Conservation (phyloP, 1,140 invertebrate genomes). For the Cydia amplana region DNA sequence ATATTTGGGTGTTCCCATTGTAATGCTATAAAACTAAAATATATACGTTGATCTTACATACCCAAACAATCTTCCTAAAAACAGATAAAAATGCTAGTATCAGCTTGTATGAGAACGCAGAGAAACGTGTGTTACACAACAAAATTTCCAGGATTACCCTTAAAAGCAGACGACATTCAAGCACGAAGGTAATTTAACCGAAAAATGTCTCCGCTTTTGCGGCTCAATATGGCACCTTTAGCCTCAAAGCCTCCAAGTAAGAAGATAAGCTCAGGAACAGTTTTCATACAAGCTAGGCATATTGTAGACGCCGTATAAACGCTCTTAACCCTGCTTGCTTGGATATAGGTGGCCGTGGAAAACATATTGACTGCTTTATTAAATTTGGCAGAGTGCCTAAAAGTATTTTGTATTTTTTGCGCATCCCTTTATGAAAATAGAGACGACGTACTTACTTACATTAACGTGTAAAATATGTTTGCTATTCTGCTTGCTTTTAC, state of each 20-base stretch:
- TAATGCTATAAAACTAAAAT: no score
- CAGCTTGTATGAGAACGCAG: neutral
- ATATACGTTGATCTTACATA: no score
- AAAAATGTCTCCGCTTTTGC: constrained; percentile 13
- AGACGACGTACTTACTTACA: constrained; percentile 7
- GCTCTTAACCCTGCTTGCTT: constrained; percentile 15
- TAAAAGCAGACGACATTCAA: constrained; percentile 19
- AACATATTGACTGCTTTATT: constrained; percentile 32
- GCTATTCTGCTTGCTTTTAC: neutral
- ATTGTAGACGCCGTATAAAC: constrained; percentile 2
- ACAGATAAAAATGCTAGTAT: neutral
- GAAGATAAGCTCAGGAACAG: constrained; percentile 28
- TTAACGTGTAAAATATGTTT: constrained; percentile 15
- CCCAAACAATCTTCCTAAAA: neutral
- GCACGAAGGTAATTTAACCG: constrained; percentile 21
- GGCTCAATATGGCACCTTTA: constrained; percentile 24
- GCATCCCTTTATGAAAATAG: constrained; percentile 13
- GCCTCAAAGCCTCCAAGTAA: constrained; percentile 26
- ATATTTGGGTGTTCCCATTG: no score
- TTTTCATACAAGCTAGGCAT: constrained; percentile 28
- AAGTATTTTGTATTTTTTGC: constrained; percentile 33
- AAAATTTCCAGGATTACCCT: neutral
- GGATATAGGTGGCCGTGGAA: constrained; percentile 16
- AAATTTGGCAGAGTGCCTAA: constrained; percentile 31
- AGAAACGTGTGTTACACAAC: neutral